These are phyloP conservation scores for Omphaloscelis lunosa DNA, from an alignment of 2,888 invertebrate species.

Conservation along the genomic window DNA sequence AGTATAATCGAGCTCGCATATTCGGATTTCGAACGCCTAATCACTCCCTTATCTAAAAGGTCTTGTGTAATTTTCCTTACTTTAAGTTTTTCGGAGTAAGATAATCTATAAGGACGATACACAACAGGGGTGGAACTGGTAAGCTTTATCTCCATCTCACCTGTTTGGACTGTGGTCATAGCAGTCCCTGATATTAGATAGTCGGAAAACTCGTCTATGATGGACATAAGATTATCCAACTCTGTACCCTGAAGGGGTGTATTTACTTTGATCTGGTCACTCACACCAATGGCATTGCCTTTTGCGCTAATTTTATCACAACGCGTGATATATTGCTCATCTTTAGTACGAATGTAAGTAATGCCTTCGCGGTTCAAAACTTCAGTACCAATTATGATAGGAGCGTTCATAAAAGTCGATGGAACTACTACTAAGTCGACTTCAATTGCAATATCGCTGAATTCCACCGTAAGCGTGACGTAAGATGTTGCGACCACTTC, in stretches of 20 bases:
- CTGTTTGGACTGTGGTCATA: slow-evolving; percentile 61
- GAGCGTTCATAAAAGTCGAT: slow-evolving; percentile 43
- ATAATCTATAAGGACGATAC: slow-evolving; percentile 1
- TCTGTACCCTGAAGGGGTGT: slow-evolving; percentile 22
- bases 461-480: slow-evolving; percentile 4
- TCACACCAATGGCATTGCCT: neutral
- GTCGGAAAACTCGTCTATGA: slow-evolving; percentile 51
- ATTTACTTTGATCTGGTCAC: neutral
- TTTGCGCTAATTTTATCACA: neutral
- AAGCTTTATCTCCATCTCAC: slow-evolving; percentile 62
- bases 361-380: no score
- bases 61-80: no score
- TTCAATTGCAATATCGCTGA: slow-evolving; percentile 14
- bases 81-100: no score
- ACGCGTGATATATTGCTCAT: slow-evolving; percentile 42
- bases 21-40: slow-evolving; percentile 45
- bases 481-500: slow-evolving; percentile 6
- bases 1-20: slow-evolving; percentile 54
- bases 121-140: slow-evolving; percentile 51
- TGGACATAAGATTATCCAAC: neutral
- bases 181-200: slow-evolving; percentile 62
- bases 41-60: no score
- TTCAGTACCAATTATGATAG: slow-evolving; percentile 49
- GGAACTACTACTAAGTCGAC: slow-evolving; percentile 51
- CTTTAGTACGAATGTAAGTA: slow-evolving; percentile 52